phyloP scores from a whole-genome alignment of 2,113 vertebrate genomes.

The Hystrix cristata region DNA sequence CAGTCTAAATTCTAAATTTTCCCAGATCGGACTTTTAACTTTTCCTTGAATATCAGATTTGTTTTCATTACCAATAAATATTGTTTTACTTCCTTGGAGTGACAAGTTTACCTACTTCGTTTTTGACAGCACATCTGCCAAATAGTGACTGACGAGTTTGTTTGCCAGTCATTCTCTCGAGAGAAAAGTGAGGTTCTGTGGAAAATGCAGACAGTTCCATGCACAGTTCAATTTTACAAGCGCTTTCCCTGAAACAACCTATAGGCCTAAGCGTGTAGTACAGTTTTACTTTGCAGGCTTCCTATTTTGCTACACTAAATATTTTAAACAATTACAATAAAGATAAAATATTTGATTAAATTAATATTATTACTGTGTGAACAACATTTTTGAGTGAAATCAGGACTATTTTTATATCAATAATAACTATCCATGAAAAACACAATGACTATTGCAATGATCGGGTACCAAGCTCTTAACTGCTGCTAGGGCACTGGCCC shows the following conservation, averaged over 20 bases:
- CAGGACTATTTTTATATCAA: not conserved
- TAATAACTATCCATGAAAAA: not conserved
- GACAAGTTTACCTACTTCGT: conserved; percentile 28
- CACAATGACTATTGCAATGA: no score
- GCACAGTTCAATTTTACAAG: not conserved
- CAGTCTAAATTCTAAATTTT: conserved; percentile 15
- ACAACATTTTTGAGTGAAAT: not conserved
- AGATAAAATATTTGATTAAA: not conserved
- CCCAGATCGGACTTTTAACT: not conserved
- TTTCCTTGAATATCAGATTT: not conserved
- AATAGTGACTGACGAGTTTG: conserved; percentile 20
- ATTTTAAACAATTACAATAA: not conserved
- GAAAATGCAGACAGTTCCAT: not conserved
- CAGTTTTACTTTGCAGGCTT: not conserved
- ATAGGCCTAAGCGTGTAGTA: fast-evolving
- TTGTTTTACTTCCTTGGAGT: not conserved
- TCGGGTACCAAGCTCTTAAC: not conserved
- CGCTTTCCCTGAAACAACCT: not conserved
- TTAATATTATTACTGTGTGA: not conserved
- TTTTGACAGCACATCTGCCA: conserved; percentile 52
- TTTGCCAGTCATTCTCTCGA: conserved; percentile 27
- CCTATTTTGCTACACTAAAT: not conserved
- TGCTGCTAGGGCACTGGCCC: not conserved
- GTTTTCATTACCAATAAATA: conserved; percentile 51
- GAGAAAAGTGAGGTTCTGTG: not conserved